Evolutionary conservation across 2,888 invertebrate species (phyloP), one percentile per base, ranked within the genome.

Genomic region (Rotaria socialis): DNA sequence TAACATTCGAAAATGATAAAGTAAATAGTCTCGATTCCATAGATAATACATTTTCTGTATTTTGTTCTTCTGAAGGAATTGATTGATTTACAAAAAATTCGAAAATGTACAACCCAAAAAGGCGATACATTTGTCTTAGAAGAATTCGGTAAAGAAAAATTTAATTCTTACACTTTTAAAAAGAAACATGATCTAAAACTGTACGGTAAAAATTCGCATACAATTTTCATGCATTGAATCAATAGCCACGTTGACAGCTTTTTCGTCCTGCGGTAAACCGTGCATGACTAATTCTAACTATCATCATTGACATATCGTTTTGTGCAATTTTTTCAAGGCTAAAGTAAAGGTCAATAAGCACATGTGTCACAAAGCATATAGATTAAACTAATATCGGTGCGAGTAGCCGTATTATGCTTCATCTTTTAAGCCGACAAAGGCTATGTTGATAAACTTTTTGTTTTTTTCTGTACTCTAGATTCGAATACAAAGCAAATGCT

Each of bases 1-100:
- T 99, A 89, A 95, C 98, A 90, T 97, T 99, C 93, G 97, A 96
- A 90, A 96, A 97, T 92, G 97, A 97, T 94, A 98, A 99, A 96
- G 98, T 98, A 89, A 87, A 88, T 24, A 43, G 43, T n/a, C 41
- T 24, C 22, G 0, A 84, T 1, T 58, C 86, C 10, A 22, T 8
- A 6, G 10, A n/a, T 85, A 56, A 67, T 35, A 0, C 2, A n/a
- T 55, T 0, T 19, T 22, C 52, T 6, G 16, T 35, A 47, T 50
- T 27, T 43, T 35, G 35, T 35, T n/a, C n/a, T 24, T n/a, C 95
- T 96, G 90, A 95, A 98, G 97, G 98, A 97, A 93, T 99, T 99
- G 94, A 96, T 99, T 92, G 95, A 97, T 92, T 94, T 99, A 93
- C 95, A 96, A 93, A 97, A 97, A 93, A 99, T 99, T 92, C 94